Evolutionary conservation across 2,797 vertebrate species (phyloP), one percentile per base, ranked within the genome.

Genomic region (Ptychadena robeensis): DNA sequence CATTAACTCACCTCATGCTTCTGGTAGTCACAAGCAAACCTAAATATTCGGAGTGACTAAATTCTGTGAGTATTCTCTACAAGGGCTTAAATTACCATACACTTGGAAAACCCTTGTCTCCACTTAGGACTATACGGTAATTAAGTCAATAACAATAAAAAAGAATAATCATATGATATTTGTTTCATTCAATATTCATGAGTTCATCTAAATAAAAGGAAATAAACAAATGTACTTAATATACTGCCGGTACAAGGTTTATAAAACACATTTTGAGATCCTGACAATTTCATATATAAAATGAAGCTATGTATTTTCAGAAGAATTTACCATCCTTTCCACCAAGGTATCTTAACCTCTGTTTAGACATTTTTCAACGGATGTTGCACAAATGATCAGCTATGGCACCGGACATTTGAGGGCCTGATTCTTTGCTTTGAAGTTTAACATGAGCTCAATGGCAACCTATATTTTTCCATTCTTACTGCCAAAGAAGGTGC

Each of bases 1-100:
- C 70, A 84, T 80, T 68, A 79, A 31, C 40, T 61, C 44, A 68
- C 68, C 68, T 67, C 32, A 73, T 78, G 61, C 72, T 66, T 37
- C 15, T 73, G 82, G 18, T 72, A 66, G 38, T 78, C 57, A 61
- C 18, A 32, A 66, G 68, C 53, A 22, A 72, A 66, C 68, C 66
- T 53, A 77, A 68, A 82, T 75, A 74, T 70, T 53, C 68, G 27
- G 48, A 65, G 37, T 53, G 30, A 35, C 63, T 35, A 10, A 70
- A 76, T 76, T 37, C 53, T 76, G 73, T 34, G 38, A 82, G 44
- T 63, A 82, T 82, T 76, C 30, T 63, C 53, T 34, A 61, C 25
- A 63, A 14, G 59, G 12, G 59, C 48, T 69, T 11, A 37, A 76
- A 70, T 76, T 76, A 82, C 38, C 57, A 76, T 82, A 71, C 27